Base-by-base conservation (phyloP, 2,113 vertebrate genomes). In the Laterallus jamaicensis region DNA sequence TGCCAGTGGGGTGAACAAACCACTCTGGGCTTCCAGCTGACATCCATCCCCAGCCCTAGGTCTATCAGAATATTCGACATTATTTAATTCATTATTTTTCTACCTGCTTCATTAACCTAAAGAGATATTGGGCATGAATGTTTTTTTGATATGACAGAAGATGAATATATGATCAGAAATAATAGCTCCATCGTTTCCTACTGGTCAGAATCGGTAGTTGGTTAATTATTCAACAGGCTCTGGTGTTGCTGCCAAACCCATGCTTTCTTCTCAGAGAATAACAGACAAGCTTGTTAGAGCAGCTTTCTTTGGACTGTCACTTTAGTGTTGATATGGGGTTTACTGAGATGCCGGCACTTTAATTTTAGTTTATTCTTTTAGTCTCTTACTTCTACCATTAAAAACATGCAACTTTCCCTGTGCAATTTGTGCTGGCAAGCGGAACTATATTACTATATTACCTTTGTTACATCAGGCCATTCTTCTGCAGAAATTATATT, bases 181-280 rank as follows among this genome's bases (percentile, higher is more conserved):
- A 96, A 90, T 56, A 90, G 54, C 54, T 90, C 54, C 35, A 58
- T 88, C 54, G 0, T 93, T 93, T 90, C 73, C 92, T 91, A 73
- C 86, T 92, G 95, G 93, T 96, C 90, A 92, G 95, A 76, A 76
- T 55, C 1, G 3, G 89, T 95, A 64, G 73, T 16, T 69, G 26
- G 81, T 96, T 94, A 96, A 92, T 96, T 95, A 96, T 96, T 96
- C 88, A 96, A 32, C 81, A 92, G 69, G 73, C 86, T 92, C 83
- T 93, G 91, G 92, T 89, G 83, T 67, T 87, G 88, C 88, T 96
- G 93, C 93, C 92, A 96, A 93, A 52, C 63, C 74, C 24, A 5
- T 52, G 58, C 74, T 93, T 96, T 96, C 86, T 96, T 93, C 95
- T 93, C 91, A 47, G 78, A 75, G 91, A 92, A 88, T 22, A 95